Base-by-base conservation (phyloP, 1,140 invertebrate genomes). In the Galendromus occidentalis region DNA sequence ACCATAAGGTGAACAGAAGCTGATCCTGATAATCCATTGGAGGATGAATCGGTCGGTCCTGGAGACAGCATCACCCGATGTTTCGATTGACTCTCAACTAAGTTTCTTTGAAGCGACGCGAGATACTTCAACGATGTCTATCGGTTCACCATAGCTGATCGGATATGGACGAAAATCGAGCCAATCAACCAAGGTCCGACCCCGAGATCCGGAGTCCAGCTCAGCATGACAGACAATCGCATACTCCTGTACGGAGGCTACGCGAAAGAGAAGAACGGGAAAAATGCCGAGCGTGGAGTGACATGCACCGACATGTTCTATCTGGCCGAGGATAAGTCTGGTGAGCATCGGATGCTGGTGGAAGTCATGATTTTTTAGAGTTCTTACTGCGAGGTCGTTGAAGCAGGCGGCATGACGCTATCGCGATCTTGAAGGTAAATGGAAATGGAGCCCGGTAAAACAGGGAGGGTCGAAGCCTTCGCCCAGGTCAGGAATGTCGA, bases 121-220 rank as follows among this genome's bases (percentile, higher is more conserved):
- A 86, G 86, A 71, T 95, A 94, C 75, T 91, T 83, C 72, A 92
- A 92, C 76, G 91, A 95, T 77, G 73, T 91, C 2, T 80, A 91
- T 75, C 75, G 81, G 29, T 94, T 95, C 75, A 84, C 87, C 71
- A 76, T 90, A 68, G 85, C 88, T 69, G 83, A 81, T 0, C 84
- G 89, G 70, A 78, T 80, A 6, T 95, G 91, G 91, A 79, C 73
- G 12, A 86, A 86, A 74, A 71, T 94, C 28, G 81, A 84, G 66
- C 75, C 82, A 4, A 73, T 74, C 44, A 87, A 86, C 70, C 77
- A 74, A 69, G 75, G 79, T 22, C 88, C 88, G 0, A 72, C 79
- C 44, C 81, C 86, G 7, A 77, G 88, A 69, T 88, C 86, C 33
- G 86, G 82, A 9, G 87, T 85, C 73, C 81, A 85, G 64, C 82